Conservation (phyloP, 1,140 invertebrate species). For the Drosophila arizonae region DNA sequence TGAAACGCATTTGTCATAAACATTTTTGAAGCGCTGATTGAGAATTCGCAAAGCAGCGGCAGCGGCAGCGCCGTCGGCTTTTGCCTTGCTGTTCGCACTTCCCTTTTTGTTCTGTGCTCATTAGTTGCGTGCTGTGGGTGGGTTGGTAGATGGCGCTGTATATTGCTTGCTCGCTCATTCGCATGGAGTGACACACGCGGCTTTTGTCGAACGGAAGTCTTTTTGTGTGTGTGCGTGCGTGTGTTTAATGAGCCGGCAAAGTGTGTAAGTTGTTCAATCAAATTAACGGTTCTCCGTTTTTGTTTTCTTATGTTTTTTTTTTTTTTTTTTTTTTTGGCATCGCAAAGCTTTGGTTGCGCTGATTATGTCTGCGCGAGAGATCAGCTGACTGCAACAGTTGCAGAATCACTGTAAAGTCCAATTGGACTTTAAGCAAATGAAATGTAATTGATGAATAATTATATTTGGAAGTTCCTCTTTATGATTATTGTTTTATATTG, state of each 20-base stretch:
- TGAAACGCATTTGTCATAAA: conserved; percentile 32
- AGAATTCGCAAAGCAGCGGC: conserved; percentile 16
- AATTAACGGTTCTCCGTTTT: conserved; percentile 40
- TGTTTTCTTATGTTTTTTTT: neutral
- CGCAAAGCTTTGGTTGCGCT: neutral
- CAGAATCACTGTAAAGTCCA: conserved; percentile 12
- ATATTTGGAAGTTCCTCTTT: neutral
- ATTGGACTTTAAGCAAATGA: neutral
- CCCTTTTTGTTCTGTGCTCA: conserved; percentile 23
- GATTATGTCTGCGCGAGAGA: neutral
- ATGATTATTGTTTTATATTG: conserved; percentile 6
- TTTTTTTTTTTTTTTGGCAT: neutral
- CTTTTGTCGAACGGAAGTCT: conserved; percentile 45
- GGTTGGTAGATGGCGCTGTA: neutral
- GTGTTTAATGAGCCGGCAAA: conserved; percentile 41
- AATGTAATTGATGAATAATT: no score
- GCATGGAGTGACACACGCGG: conserved; percentile 18
- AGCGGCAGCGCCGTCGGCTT: neutral
- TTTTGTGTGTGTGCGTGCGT: conserved; percentile 8
- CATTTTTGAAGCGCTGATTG: conserved; percentile 18
- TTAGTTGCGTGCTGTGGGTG: conserved; percentile 28
- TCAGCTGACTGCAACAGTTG: conserved; percentile 17
- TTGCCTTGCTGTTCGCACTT: neutral
- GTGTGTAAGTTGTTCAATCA: conserved; percentile 32
- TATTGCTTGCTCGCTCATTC: neutral